phyloP scores from a whole-genome alignment of 2,888 invertebrate species.

The Apamea crenata region DNA sequence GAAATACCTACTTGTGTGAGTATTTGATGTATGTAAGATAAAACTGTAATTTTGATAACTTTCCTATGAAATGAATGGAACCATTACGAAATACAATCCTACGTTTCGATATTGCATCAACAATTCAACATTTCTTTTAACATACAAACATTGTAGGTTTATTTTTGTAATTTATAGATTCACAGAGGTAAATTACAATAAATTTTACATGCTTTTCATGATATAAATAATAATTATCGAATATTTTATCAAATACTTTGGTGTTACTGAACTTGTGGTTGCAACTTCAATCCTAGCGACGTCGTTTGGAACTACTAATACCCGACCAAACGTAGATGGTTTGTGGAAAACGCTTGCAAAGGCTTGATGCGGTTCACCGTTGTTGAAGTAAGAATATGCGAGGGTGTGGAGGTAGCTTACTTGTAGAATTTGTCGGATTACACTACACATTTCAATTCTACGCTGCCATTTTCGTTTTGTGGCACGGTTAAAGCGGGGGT shows the following conservation, averaged over 20 bases:
- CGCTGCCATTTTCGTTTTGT: conserved; percentile 91
- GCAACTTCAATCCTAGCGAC: conserved; percentile 54
- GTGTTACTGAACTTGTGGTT: conserved; percentile 41
- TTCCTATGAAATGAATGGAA: conserved; percentile 8
- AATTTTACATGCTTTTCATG: background rate
- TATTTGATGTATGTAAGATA: background rate
- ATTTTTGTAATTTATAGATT: background rate
- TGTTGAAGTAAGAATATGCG: conserved; percentile 25
- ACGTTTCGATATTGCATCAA: conserved; percentile 39
- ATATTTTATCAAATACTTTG: background rate
- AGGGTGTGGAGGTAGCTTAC: conserved; percentile 65
- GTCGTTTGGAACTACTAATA: conserved; percentile 59
- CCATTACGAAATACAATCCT: conserved; percentile 5
- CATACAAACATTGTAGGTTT: background rate
- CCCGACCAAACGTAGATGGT: conserved; percentile 61
- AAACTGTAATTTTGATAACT: background rate
- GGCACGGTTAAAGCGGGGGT: conserved; percentile 87
- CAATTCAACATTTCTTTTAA: background rate
- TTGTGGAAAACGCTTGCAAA: conserved; percentile 29
- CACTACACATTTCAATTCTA: conserved; percentile 78
- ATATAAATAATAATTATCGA: background rate
- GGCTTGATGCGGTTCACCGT: conserved; percentile 18
- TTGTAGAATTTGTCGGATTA: conserved; percentile 63
- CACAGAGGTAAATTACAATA: background rate
- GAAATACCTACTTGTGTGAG: background rate